A percentile compares a stretch with the other conserved stretches of the same genome.
phyloP scores from a whole-genome alignment of 2,797 vertebrate genomes.

The Rhabdomys pumilio region DNA sequence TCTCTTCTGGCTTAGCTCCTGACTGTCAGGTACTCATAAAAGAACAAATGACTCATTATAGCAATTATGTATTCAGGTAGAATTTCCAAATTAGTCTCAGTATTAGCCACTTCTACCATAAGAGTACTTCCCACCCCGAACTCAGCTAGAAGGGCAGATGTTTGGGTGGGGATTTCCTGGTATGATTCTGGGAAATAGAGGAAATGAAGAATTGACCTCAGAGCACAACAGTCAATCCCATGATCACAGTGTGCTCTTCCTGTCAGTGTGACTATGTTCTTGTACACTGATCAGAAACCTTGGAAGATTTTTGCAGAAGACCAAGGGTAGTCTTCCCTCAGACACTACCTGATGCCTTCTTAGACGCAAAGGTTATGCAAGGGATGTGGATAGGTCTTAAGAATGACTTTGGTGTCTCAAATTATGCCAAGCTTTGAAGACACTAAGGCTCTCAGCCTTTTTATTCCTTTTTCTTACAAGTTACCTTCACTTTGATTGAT shows the following conservation, averaged over 20 bases:
- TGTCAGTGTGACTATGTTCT: not conserved
- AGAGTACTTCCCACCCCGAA: not conserved
- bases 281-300: not conserved
- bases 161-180: slow-evolving; percentile 56
- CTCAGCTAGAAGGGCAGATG: not conserved
- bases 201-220: slow-evolving; percentile 6
- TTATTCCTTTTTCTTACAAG: not conserved
- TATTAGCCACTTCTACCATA: slow-evolving; percentile 53
- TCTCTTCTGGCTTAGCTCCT: slow-evolving; percentile 2
- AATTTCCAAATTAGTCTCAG: slow-evolving; percentile 41
- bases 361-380: not conserved
- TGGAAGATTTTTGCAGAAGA: not conserved
- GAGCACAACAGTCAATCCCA: not conserved
- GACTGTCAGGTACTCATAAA: slow-evolving; percentile 37
- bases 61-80: slow-evolving; percentile 15
- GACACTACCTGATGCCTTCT: not conserved
- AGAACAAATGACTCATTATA: not conserved
- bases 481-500: not conserved
- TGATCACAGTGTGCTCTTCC: not conserved
- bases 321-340: not conserved
- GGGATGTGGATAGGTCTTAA: not conserved
- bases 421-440: not conserved
- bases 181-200: not conserved
- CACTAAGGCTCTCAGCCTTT: not conserved
- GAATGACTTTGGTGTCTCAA: not conserved